Percentiles rank a stretch among this genome's conserved stretches.
phyloP scores from a whole-genome alignment of 2,113 vertebrate species.

The Ahaetulla prasina region DNA sequence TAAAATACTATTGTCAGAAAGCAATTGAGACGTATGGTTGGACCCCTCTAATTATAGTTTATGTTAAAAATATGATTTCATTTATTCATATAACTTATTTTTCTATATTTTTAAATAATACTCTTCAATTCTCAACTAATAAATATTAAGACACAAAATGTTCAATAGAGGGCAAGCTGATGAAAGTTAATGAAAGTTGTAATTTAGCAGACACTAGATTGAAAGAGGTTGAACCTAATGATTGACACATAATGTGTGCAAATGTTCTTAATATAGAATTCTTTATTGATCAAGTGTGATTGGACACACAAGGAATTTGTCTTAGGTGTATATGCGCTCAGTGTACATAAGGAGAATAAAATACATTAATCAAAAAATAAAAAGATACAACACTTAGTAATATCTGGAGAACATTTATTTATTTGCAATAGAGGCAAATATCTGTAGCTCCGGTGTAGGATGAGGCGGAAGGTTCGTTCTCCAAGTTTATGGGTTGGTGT shows the following conservation, averaged over 20 bases:
- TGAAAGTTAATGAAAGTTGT: not conserved
- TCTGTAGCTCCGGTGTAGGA: no score
- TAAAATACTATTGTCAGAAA: not conserved
- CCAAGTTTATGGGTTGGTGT: no score
- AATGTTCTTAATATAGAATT: not conserved
- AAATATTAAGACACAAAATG: not conserved
- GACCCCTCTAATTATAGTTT: not conserved
- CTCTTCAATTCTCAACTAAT: not conserved
- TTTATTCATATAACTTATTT: not conserved
- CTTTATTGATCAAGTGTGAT: no score
- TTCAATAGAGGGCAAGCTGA: not conserved
- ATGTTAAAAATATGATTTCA: not conserved
- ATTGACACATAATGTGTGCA: not conserved
- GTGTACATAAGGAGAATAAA: no score
- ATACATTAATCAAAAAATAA: no score
- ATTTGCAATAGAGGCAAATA: no score
- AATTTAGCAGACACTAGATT: not conserved
- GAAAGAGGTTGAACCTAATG: not conserved
- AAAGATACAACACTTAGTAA: no score
- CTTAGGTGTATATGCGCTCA: no score
- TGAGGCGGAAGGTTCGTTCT: no score
- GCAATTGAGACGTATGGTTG: not conserved
- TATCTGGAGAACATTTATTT: not conserved
- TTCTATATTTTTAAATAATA: not conserved
- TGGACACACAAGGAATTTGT: no score